Conservation (phyloP, 2,113 vertebrate genomes). For the Daubentonia madagascariensis region DNA sequence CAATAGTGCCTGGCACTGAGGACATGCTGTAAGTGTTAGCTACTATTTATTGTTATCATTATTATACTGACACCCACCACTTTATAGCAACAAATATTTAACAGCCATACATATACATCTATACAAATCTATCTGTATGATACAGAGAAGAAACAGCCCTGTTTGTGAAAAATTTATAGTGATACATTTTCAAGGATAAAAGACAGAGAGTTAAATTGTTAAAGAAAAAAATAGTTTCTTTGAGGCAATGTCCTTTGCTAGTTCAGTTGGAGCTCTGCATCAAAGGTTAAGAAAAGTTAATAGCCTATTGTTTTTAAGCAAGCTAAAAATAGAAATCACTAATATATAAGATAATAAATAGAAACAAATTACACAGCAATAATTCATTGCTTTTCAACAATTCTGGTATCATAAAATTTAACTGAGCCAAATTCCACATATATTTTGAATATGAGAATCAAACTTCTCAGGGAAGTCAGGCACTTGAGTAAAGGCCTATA, state of each 20-base stretch:
- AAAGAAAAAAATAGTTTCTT: background rate
- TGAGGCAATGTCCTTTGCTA: background rate
- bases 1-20: background rate
- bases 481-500: background rate
- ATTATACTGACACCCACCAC: background rate
- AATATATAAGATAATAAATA: slow-evolving; percentile 1
- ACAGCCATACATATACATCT: background rate
- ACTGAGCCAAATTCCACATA: background rate
- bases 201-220: background rate
- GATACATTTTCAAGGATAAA: slow-evolving; percentile 34
- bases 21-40: background rate
- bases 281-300: slow-evolving; percentile 41
- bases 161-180: background rate
- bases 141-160: background rate
- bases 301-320: background rate
- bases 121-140: background rate
- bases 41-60: background rate
- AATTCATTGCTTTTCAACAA: slow-evolving; percentile 25
- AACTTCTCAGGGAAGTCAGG: background rate
- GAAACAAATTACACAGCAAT: slow-evolving; percentile 17
- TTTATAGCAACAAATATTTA: slow-evolving; percentile 25
- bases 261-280: background rate
- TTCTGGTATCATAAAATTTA: slow-evolving; percentile 17
- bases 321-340: slow-evolving; percentile 18
- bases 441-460: background rate